Evolutionary conservation across 2,797 vertebrate species (phyloP), one percentile per base, ranked within the genome.

Genomic region (Gastrophryne carolinensis): DNA sequence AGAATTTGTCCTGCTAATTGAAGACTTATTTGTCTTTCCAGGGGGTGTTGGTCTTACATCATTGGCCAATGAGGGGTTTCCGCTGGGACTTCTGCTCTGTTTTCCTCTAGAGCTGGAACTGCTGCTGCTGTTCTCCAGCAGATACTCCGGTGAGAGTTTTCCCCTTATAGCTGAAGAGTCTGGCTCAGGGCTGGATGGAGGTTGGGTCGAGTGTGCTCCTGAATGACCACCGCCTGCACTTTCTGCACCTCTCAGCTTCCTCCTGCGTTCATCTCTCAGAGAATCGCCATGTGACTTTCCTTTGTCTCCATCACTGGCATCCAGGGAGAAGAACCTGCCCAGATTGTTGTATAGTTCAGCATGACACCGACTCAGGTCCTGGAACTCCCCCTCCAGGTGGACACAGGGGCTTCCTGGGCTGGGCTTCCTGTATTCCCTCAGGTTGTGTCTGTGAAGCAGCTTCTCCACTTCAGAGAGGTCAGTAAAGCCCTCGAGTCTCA

Each of bases 321-420:
- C 5, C 3, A 4, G 41, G 50, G 64, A 30, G 23, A 6, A 29
- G 24, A n/a, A n/a, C n/a, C 2, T 6, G 5, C 17, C 3, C 24
- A 65, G 30, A 13, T 17, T 27, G 1, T 24, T 2, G 0, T 13
- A 52, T 7, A 72, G 47, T 10, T 27, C 34, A 8, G 7, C 44
- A 44, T 79, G 85, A 1, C 75, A 75, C 0, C 53, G 73, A 63
- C 66, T 79, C 27, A 93, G 86, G 6, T 79, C n/a, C 19, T 68
- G 24, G 72, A 92, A 91, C 0, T 75, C 79, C 1, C 91, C 91
- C 7, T 56, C 24, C 15, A 91, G 73, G 2, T 3, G 1, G 6
- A 68, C 1, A 4, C 0, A 2, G 0, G 7, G 0, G 1, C 1
- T 2, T 12, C 7, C 3, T n/a, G n/a, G n/a, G n/a, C n/a, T n/a